Evolutionary conservation across 2,113 vertebrate genomes (phyloP), one percentile per base, ranked within the genome.

Genomic region (Sinocyclocheilus grahami): DNA sequence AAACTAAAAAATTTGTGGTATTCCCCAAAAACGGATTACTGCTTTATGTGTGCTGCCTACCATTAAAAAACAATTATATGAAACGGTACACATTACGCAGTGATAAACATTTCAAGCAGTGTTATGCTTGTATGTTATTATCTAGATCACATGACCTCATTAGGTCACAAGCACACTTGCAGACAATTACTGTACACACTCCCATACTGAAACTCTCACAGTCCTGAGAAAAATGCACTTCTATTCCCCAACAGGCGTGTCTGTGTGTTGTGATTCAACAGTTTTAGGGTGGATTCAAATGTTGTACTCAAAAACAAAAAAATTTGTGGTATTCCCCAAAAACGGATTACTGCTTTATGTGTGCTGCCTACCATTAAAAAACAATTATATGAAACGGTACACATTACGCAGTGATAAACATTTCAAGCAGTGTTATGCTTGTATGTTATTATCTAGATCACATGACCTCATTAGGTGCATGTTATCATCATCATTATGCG

Each of bases 261-360:
- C n/a, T 46, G 39, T 48, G 8, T 30, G 60, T 48, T 18, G n/a
- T 82, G 60, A 82, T 67, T 46, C 24, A 48, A 82, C 60, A 82
- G 79, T 82, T 82, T 82, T 51, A 51, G 79, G 79, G 79, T 27
- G 60, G 78, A 81, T 65, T 81, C 78, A 81, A 81, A 79, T 9
- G 6, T 20, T 65, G n/a, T 5, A 16, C 78, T 80, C 58, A 62
- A 80, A 65, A 48, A 5, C n/a, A 16, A 2, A 1, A 0, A 16
- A 16, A 16, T 14, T 1, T 76, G 42, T 48, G 42, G 74, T 48
- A 76, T 76, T 16, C 72, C 42, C 42, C 72, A 3, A 48, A 48
- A 75, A 24, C 10, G 22, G 37, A 42, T 39, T 42, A 6, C 37
- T 42, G 16, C 16, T 71, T 71, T 71, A 0, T 18, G 13, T 71